Base-by-base conservation (phyloP, 2,888 invertebrate species). In the Athripsodes cinereus region DNA sequence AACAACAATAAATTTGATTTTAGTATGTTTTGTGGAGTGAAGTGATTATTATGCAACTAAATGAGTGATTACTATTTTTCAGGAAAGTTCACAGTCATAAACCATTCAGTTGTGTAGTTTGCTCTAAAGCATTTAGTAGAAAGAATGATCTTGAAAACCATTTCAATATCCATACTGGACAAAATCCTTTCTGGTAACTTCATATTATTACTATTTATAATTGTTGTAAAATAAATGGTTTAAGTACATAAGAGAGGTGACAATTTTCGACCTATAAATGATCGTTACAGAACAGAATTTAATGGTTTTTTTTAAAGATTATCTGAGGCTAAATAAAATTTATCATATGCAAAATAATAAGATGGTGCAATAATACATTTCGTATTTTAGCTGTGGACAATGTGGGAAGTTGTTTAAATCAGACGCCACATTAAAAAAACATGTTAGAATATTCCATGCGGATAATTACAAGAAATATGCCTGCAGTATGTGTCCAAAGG, bases 321-420 rank as follows among this genome's bases (percentile, higher is more conserved):
- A n/a, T n/a, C n/a, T n/a, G n/a, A n/a, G n/a, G n/a, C n/a, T n/a
- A n/a, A n/a, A n/a, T n/a, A n/a, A n/a, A n/a, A n/a, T n/a, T n/a
- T n/a, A n/a, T n/a, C n/a, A n/a, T n/a, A n/a, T n/a, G n/a, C n/a
- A n/a, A n/a, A n/a, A n/a, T n/a, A n/a, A n/a, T n/a, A n/a, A n/a
- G n/a, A n/a, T n/a, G n/a, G n/a, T n/a, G n/a, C n/a, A n/a, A n/a
- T n/a, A n/a, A n/a, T n/a, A 44, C 13, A 11, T 53, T 16, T 51
- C 13, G 46, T 55, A 20, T 58, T 55, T 26, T 22, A 62, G 62
- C 22, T 62, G 62, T 44, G 58, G 58, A 21, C 22, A 56, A 2
- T 62, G 62, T 34, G 60, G 55, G n/a, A 53, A 53, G 22, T 35
- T 54, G 22, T 62, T 60, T 34, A 62, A 58, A 52, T 50, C 62